Evolutionary conservation across 2,888 invertebrate genomes (phyloP), one percentile per base, ranked within the genome.

Genomic region (Metallyticus violacea): DNA sequence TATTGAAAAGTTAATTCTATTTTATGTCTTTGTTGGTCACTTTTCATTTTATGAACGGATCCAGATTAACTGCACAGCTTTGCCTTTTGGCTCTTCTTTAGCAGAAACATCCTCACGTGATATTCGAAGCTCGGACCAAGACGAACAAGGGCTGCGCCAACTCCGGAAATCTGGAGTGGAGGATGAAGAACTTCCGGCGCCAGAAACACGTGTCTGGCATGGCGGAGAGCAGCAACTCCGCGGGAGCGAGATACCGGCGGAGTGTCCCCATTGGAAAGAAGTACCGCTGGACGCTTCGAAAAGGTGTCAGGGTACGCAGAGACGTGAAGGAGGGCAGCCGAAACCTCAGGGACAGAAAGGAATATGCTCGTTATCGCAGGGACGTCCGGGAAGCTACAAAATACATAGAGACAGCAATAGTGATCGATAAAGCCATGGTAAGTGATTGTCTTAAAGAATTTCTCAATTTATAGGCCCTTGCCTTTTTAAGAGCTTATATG

Each of bases 101-200:
- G 96, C 96, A 97, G 96, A 97, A 97, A 93, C 98, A 98, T 95
- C 98, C 98, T 91, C 99, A 99, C 95, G 97, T 99, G 92, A 97
- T 99, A 92, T 99, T 98, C 94, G 97, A 98, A 93, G 97, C 98
- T 91, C 95, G 97, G 90, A 96, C 97, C 87, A 97, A 97, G 92
- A 95, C 96, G 89, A 97, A 96, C 93, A 97, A 97, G 92, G 97
- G 97, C 85, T 99, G 99, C 92, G 98, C 97, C 90, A 97, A 97
- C 93, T 93, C 94, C 86, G 95, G 95, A 87, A 95, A 93, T 91
- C 93, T 96, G 91, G 97, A 97, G 91, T 96, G 96, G 95, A 93
- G 96, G 85, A 92, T 94, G 89, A 94, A 95, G 91, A 26, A 94
- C 91, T 90, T 92, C 90, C 93, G 95, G 87, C 93, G 95, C 88